Evolutionary conservation across 2,113 vertebrate species (phyloP), one percentile per base, ranked within the genome.

Genomic region (Ramphastos sulfuratus): DNA sequence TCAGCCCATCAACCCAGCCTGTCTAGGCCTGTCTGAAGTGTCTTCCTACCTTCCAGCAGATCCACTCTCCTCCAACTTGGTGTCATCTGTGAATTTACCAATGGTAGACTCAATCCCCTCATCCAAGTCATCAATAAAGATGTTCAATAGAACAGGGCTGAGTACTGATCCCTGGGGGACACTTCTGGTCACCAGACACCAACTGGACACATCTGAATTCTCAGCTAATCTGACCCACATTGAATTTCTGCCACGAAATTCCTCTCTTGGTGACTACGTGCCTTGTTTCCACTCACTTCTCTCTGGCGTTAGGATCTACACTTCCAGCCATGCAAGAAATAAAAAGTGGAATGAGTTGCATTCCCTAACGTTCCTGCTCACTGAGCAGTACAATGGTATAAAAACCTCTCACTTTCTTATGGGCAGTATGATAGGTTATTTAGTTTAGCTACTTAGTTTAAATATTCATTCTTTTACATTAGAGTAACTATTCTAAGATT

Each of bases 191-290:
- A 44, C 11, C 11, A 13, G 42, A 44, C 42, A 44, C 42, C 42
- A 44, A 44, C 42, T 44, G 42, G 42, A 44, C 14, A 24, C 92
- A 48, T 67, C 55, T 77, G 42, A 87, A 89, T 91, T 87, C 64
- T 83, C 87, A 89, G 17, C 92, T 95, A 69, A 19, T 91, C 70
- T 83, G 70, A 27, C 69, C 90, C 59, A 74, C 77, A 69, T 31
- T 50, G 58, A 80, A 74, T 71, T 82, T 85, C 48, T 89, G 23
- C 72, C 56, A 85, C 72, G 67, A 39, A 82, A 76, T 46, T 67
- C 35, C 10, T 28, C 18, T 74, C 37, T 42, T 79, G 20, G 9
- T 75, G 21, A 72, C n/a, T 69, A 7, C 27, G 8, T 46, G 31
- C 23, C 31, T 64, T 87, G 31, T 8, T 63, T 80, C 10, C 82